Conservation (phyloP, 1,140 invertebrate genomes). For the Fopius arisanus region DNA sequence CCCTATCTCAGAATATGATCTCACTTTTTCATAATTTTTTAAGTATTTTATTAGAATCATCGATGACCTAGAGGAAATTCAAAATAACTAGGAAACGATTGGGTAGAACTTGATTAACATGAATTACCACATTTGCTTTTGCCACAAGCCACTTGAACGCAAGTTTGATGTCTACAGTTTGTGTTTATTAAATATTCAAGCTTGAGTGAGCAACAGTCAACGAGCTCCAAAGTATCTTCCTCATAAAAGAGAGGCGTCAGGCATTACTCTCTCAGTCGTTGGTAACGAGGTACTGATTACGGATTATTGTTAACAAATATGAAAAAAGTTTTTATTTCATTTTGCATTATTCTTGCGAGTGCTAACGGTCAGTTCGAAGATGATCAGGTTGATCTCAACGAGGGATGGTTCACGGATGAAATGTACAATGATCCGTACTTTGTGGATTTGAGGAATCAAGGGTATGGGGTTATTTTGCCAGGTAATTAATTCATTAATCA, state of each 20-base stretch:
- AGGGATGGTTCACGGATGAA: conserved; percentile 20
- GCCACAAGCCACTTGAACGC: background rate
- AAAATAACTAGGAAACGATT: no score
- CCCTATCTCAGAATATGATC: no score
- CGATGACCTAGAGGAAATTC: no score
- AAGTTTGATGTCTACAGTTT: background rate
- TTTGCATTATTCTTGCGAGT: background rate
- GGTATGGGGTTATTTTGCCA: conserved; percentile 12
- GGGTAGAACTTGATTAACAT: no score
- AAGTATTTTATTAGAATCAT: no score
- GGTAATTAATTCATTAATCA: background rate
- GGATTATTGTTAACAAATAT: background rate
- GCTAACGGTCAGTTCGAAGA: conserved; percentile 18
- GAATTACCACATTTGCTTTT: background rate
- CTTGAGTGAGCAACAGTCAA: background rate
- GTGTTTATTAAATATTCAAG: conserved; percentile 1
- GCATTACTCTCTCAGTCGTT: background rate
- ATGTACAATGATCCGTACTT: conserved; percentile 25
- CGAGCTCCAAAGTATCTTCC: background rate
- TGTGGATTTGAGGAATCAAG: background rate
- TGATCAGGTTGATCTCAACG: conserved; percentile 20
- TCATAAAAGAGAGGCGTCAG: background rate
- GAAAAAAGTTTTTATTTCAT: background rate
- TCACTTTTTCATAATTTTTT: no score
- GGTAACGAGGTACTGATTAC: background rate